Conservation (phyloP, 2,113 vertebrate genomes). For the Sterrhoptilus dennistouni region DNA sequence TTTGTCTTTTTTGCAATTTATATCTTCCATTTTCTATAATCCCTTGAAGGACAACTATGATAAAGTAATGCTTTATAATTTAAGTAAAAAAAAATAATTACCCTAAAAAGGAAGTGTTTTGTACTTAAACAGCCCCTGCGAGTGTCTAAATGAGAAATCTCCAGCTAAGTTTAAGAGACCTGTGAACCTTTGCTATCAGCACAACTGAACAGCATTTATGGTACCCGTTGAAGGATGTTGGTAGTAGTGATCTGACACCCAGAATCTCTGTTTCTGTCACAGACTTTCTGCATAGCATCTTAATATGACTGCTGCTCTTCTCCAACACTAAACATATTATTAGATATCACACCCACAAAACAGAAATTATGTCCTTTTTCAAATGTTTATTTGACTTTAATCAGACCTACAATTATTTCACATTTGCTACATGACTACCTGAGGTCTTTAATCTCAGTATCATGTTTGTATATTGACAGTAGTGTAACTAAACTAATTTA, state of each 20-base stretch:
- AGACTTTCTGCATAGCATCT: neutral
- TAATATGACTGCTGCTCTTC: neutral
- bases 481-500: neutral
- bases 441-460: neutral
- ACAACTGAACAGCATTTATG: neutral
- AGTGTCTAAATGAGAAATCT: neutral
- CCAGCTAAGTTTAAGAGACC: neutral
- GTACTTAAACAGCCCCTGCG: neutral
- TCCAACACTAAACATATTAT: neutral
- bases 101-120: neutral
- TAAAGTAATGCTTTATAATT: neutral
- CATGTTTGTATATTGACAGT: rapidly evolving
- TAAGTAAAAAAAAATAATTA: neutral
- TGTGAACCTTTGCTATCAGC: neutral
- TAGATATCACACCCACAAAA: neutral
- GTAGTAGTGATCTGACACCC: neutral
- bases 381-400: neutral
- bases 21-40: neutral
- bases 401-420: neutral
- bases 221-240: too few species aligned
- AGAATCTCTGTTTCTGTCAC: neutral
- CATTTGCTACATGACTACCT: neutral
- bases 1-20: neutral
- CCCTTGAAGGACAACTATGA: neutral
- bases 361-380: neutral